phyloP scores from a whole-genome alignment of 2,797 vertebrate genomes.

The Rhincodon typus region DNA sequence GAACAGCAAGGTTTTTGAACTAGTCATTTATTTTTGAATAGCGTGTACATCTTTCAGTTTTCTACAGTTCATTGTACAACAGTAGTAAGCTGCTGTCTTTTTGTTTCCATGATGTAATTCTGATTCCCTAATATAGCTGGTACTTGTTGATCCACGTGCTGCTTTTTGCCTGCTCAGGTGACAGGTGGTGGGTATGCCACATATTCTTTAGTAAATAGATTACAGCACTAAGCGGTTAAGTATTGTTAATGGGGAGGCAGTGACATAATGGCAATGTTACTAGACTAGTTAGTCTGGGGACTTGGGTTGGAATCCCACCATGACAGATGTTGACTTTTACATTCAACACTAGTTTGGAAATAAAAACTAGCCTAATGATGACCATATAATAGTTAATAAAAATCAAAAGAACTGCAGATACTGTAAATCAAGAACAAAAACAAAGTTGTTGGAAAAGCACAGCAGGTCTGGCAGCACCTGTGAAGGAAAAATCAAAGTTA shows the following conservation, averaged over 20 bases:
- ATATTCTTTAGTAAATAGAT: not conserved
- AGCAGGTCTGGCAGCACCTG: no score
- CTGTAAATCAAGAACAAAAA: no score
- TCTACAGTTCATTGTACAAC: not conserved
- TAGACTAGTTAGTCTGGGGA: no score
- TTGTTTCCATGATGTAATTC: not conserved
- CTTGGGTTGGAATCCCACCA: no score
- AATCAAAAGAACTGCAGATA: no score
- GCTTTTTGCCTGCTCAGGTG: not conserved
- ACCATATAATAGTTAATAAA: no score
- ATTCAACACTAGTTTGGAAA: no score
- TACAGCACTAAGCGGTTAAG: not conserved
- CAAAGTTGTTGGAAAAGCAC: no score
- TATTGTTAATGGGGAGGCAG: not conserved
- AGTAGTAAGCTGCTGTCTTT: not conserved
- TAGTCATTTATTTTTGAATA: not conserved
- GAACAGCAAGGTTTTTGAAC: not conserved
- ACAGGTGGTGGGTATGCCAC: not conserved
- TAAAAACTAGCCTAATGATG: no score
- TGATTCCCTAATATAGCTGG: not conserved
- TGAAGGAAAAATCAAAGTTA: no score
- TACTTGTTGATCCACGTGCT: not conserved
- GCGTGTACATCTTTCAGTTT: not conserved
- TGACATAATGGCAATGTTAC: no score
- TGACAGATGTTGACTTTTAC: no score